Conservation (phyloP, 2,888 invertebrate genomes). For the Nomada goodeniana region DNA sequence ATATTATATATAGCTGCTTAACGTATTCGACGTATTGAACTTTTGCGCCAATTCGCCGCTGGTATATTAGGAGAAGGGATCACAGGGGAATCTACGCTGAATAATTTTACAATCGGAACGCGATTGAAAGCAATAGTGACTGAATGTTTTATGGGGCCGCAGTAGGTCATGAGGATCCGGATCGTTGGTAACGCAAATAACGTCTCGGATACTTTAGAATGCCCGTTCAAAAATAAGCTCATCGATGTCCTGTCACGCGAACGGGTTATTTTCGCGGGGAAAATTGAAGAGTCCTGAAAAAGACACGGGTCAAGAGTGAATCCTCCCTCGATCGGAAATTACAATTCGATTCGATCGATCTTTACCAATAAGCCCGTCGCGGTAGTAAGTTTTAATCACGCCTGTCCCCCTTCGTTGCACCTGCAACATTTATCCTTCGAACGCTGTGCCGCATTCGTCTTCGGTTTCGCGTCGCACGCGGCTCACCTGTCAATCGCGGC, state of each 20-base stretch:
- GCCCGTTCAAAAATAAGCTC: constrained; percentile 47
- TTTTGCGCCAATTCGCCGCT: constrained; percentile 15
- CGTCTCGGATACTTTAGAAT: constrained; percentile 21
- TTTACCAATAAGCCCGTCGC: background rate
- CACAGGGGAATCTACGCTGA: background rate
- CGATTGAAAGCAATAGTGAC: constrained; percentile 42
- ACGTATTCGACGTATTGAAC: constrained; percentile 14
- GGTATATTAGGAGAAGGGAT: background rate
- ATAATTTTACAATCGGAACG: constrained; percentile 24
- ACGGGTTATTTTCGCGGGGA: constrained; percentile 14
- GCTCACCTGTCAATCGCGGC: too few relatives aligned
- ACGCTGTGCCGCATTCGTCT: too few relatives aligned
- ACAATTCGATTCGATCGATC: background rate
- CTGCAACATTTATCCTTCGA: too few relatives aligned
- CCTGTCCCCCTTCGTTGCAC: too few relatives aligned
- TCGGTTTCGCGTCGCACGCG: too few relatives aligned
- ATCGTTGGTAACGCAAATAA: constrained; percentile 48
- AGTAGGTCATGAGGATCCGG: constrained; percentile 36
- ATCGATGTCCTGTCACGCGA: background rate
- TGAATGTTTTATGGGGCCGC: constrained; percentile 25
- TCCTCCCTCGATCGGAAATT: background rate
- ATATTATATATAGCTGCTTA: constrained; percentile 19
- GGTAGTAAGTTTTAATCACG: too few relatives aligned
- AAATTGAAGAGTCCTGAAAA: constrained; percentile 27
- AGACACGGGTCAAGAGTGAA: constrained; percentile 12